Evolutionary conservation across 2,113 vertebrate genomes (phyloP).

Genomic region (Sebastes fasciatus): DNA sequence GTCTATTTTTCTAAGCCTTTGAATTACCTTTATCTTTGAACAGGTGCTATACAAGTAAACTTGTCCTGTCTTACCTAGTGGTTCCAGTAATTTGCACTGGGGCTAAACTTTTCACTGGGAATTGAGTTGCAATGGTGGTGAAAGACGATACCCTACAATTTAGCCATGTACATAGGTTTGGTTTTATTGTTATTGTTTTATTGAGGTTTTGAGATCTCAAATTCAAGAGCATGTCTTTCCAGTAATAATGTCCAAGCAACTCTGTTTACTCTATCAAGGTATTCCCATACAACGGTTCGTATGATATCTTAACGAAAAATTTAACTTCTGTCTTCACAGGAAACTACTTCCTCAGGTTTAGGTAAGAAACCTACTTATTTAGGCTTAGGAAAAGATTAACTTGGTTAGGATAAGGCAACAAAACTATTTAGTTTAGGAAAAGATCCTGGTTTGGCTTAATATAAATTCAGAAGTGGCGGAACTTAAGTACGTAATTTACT

Average conservation of each 20-base stretch:
- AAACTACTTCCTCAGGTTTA: too few species aligned
- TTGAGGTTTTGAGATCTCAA: neutral
- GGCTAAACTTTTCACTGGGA: neutral
- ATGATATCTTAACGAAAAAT: too few species aligned
- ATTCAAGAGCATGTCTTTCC: neutral
- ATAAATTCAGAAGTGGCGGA: too few species aligned
- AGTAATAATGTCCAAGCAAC: neutral
- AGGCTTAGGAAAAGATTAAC: too few species aligned
- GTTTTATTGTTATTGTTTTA: neutral
- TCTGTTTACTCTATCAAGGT: neutral
- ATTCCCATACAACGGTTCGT: too few species aligned
- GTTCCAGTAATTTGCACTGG: neutral
- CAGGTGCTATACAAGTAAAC: neutral
- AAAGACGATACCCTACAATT: neutral
- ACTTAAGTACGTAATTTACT: too few species aligned
- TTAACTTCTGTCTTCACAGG: too few species aligned
- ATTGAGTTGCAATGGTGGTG: neutral
- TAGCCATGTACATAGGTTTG: neutral
- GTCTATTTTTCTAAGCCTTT: neutral
- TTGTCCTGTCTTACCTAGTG: neutral
- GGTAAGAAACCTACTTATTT: too few species aligned
- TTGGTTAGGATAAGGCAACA: too few species aligned
- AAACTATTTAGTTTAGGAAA: too few species aligned
- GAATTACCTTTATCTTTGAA: neutral
- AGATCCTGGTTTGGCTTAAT: too few species aligned